A percentile compares a stretch with the other conserved stretches of the same genome.
Conservation (phyloP, 2,888 invertebrate genomes). For the Sepiola atlantica region DNA sequence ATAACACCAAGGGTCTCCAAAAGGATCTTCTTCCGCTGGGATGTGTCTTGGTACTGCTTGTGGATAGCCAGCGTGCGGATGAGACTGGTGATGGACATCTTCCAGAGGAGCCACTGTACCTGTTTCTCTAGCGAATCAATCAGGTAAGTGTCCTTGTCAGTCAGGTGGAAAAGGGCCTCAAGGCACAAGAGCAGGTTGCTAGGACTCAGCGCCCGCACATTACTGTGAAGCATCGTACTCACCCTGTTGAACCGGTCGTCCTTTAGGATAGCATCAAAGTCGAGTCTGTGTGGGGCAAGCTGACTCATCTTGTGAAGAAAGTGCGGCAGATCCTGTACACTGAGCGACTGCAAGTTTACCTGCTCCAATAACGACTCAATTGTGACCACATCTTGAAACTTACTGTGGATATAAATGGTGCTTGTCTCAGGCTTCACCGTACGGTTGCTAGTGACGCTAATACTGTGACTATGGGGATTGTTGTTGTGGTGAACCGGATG, state of each 20-base stretch:
- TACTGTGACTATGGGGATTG: background rate
- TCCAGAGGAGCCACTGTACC: constrained; percentile 51
- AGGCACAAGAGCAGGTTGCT: constrained; percentile 48
- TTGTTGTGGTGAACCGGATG: background rate
- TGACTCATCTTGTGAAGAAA: constrained; percentile 40
- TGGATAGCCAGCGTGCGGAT: constrained; percentile 50
- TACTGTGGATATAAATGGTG: constrained; percentile 32
- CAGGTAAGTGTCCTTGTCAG: constrained; percentile 49
- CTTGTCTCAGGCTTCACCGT: background rate
- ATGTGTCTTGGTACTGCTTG: constrained; percentile 50
- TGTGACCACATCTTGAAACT: background rate
- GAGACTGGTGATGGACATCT: constrained; percentile 47
- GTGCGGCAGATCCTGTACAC: constrained; percentile 34
- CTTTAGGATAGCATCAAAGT: constrained; percentile 40
- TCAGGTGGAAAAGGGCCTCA: constrained; percentile 48
- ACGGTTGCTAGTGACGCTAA: background rate
- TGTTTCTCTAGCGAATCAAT: constrained; percentile 51
- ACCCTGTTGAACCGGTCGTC: constrained; percentile 40
- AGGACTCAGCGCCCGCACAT: constrained; percentile 48
- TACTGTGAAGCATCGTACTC: constrained; percentile 47
- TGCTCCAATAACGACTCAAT: constrained; percentile 34
- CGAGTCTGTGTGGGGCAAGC: background rate
- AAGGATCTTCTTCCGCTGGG: constrained; percentile 48
- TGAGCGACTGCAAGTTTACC: constrained; percentile 8
- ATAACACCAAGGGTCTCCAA: constrained; percentile 40